A percentile compares a stretch with the other conserved stretches of the same genome.
Conservation (phyloP, 2,888 invertebrate genomes). For the Glyphotaelius pellucidus region DNA sequence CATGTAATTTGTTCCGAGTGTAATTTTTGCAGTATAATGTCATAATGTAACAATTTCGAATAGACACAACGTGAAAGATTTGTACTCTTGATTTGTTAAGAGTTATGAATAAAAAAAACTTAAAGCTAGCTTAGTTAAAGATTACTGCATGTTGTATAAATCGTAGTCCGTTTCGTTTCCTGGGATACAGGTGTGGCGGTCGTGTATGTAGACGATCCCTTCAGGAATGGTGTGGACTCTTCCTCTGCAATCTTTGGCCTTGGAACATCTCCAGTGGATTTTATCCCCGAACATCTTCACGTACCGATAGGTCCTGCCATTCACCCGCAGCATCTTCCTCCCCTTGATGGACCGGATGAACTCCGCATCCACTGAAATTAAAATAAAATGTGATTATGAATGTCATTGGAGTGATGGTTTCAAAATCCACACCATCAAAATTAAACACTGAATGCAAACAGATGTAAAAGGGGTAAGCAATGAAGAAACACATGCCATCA, state of each 20-base stretch:
- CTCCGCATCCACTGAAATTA: slow-evolving; percentile 52
- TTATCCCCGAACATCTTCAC: slow-evolving; percentile 49
- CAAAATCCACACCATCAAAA: not conserved
- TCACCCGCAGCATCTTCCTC: slow-evolving; percentile 53
- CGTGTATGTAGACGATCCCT: slow-evolving; percentile 54
- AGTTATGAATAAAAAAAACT: not conserved
- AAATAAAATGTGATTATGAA: not conserved
- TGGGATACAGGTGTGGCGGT: slow-evolving; percentile 48
- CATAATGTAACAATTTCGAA: too few species aligned
- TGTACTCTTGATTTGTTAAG: not conserved
- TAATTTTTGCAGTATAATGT: too few species aligned
- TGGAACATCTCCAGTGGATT: slow-evolving; percentile 58
- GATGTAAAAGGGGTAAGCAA: not conserved
- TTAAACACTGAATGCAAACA: not conserved
- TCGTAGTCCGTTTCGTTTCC: not conserved
- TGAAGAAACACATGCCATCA: too few species aligned
- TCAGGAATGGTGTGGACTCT: slow-evolving; percentile 54
- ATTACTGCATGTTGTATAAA: not conserved
- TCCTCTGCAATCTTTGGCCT: slow-evolving; percentile 52
- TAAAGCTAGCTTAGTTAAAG: not conserved
- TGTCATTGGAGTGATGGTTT: not conserved
- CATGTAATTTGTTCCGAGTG: too few species aligned
- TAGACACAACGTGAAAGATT: not conserved
- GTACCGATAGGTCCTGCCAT: slow-evolving; percentile 53
- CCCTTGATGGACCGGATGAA: slow-evolving; percentile 51